A percentile compares a stretch with the other conserved stretches of the same genome.
Conservation (phyloP, 2,888 invertebrate species). For the Patella depressa region DNA sequence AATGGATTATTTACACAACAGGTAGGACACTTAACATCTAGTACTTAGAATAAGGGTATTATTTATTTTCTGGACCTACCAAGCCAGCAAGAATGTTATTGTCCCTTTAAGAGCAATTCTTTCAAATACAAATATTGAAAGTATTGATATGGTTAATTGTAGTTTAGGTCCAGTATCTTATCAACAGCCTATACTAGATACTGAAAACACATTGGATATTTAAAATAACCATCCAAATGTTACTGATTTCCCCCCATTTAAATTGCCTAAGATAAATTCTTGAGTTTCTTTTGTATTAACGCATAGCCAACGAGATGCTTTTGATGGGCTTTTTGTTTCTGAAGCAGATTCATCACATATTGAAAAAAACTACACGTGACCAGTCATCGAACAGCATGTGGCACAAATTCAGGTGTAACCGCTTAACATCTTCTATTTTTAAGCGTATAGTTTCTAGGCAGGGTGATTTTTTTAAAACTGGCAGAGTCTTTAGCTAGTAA, state of each 20-base stretch:
- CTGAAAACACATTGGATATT: not conserved
- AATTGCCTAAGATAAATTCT: not conserved
- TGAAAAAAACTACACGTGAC: not conserved
- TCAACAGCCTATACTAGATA: not conserved
- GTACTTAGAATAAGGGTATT: no score
- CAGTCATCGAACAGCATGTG: constrained; percentile 1
- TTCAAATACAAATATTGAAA: not conserved
- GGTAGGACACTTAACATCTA: no score
- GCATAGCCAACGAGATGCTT: not conserved
- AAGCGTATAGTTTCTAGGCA: not conserved
- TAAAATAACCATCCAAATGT: not conserved
- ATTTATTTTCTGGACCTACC: no score
- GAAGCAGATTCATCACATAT: not conserved
- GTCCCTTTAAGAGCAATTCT: not conserved
- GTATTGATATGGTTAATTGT: not conserved
- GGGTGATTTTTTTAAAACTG: not conserved
- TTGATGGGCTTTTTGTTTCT: not conserved
- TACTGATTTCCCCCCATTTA: not conserved
- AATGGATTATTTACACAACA: no score
- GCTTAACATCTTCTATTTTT: not conserved
- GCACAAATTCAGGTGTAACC: constrained; percentile 7
- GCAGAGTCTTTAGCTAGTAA: not conserved
- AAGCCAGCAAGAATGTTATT: no score
- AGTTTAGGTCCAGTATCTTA: no score
- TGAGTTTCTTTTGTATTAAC: not conserved